Base-by-base conservation (phyloP, 2,113 vertebrate genomes). In the Spheniscus mendiculus region DNA sequence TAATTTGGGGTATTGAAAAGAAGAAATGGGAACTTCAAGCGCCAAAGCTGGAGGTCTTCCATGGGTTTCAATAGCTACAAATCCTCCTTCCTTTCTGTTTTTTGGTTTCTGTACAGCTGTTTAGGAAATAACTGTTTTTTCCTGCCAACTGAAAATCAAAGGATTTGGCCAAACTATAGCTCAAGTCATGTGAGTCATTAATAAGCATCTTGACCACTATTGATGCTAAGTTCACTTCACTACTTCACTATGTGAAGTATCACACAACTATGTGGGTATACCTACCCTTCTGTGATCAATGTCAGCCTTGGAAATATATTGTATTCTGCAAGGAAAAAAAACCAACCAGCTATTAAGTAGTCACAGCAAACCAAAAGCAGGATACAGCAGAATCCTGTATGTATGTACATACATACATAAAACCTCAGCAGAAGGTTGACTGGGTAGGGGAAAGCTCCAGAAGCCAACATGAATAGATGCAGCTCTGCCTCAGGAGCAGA, bases 21-120 rank as follows among this genome's bases (percentile, higher is more conserved):
- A 84, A 76, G 86, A 92, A 96, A 95, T 11, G 25, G 59, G 36
- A 93, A 79, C 56, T 90, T 74, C 25, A 49, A 49, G 40, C 3
- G 9, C 86, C 90, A 96, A 78, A 90, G 86, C 86, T 96, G 83
- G 79, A 97, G 61, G 15, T 80, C 30, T 96, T 96, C 70, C 73
- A 89, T 65, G 73, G 27, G 11, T 93, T 95, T 95, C 77, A 93
- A 81, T 89, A 81, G 92, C 80, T 84, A 25, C 55, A 89, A 87
- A 74, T 89, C 56, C 50, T 94, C 27, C 30, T 92, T 67, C 47
- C 49, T 92, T 95, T 93, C 76, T 87, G 62, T 5, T 92, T 92
- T 88, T 83, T 88, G 30, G 16, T 65, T 92, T 94, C 71, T 78
- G 38, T 74, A 87, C 61, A 92, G 69, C 76, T 82, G 72, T 78